Evolutionary conservation across 2,113 vertebrate species (phyloP).

Genomic region (Stictonetta naevosa): DNA sequence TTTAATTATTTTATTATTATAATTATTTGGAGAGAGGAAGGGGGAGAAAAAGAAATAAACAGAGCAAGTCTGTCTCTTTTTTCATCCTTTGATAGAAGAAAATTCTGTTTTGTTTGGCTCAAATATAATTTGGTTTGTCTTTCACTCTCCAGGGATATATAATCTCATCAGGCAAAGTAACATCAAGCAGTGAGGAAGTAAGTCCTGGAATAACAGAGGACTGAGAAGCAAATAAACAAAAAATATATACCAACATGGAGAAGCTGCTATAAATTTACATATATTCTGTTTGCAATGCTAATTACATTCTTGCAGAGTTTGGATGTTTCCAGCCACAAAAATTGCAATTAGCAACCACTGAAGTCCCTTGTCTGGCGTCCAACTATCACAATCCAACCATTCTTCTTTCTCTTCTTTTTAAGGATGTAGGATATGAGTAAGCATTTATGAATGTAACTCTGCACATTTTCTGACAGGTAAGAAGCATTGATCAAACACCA

Average conservation of each 20-base stretch:
- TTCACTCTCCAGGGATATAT: background rate
- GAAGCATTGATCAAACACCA: slow-evolving; percentile 3
- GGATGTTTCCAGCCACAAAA: background rate
- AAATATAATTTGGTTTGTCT: background rate
- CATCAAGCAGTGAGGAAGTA: background rate
- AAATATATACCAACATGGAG: background rate
- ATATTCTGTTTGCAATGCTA: background rate
- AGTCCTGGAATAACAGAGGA: background rate
- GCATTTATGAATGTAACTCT: slow-evolving; percentile 43
- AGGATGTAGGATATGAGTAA: slow-evolving; percentile 44
- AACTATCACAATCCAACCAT: background rate
- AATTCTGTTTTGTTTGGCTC: background rate
- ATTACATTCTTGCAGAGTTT: background rate
- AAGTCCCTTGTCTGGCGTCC: background rate
- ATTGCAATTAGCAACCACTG: background rate
- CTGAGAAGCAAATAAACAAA: slow-evolving; percentile 16
- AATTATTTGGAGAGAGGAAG: background rate
- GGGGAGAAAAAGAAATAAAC: background rate
- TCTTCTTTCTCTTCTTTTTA: slow-evolving; percentile 1
- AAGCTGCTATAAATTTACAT: background rate
- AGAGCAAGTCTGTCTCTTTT: background rate
- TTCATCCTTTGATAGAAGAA: background rate
- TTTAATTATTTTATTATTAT: background rate
- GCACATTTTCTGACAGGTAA: slow-evolving; percentile 19
- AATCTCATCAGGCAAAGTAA: slow-evolving; percentile 8